phyloP scores from a whole-genome alignment of 1,140 invertebrate genomes.

The Lepidurus arcticus region DNA sequence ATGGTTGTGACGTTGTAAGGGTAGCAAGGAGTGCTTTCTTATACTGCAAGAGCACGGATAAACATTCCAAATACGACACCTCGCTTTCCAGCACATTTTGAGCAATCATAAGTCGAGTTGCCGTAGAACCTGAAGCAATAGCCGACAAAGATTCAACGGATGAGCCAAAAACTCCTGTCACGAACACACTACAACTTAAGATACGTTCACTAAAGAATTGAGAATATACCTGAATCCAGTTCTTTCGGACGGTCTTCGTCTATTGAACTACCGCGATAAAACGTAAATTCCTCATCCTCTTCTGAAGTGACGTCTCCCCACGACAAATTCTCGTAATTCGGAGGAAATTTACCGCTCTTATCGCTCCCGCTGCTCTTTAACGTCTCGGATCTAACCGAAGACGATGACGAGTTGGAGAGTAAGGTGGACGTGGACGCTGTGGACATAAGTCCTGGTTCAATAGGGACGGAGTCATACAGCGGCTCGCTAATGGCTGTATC shows the following conservation, averaged over 20 bases:
- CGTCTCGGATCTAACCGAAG: slow-evolving; percentile 34
- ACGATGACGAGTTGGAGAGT: slow-evolving; percentile 47
- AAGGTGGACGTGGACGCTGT: slow-evolving; percentile 83
- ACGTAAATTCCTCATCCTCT: slow-evolving; percentile 63
- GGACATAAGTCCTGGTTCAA: slow-evolving; percentile 76
- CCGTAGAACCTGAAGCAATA: neutral
- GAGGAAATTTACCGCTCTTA: neutral
- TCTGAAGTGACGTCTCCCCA: slow-evolving; percentile 54
- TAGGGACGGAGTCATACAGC: slow-evolving; percentile 73
- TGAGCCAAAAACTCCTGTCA: neutral
- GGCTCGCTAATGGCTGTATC: slow-evolving; percentile 53
- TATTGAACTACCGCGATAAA: slow-evolving; percentile 57
- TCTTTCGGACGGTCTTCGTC: slow-evolving; percentile 11
- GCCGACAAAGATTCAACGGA: neutral
- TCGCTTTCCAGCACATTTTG: slow-evolving; percentile 86
- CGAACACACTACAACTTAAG: neutral
- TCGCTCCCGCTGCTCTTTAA: slow-evolving; percentile 21
- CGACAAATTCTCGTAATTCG: slow-evolving; percentile 38
- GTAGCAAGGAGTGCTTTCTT: slow-evolving; percentile 87
- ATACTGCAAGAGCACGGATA: slow-evolving; percentile 82
- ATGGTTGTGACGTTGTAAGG: slow-evolving; percentile 76
- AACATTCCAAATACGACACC: slow-evolving; percentile 78
- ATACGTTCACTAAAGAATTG: neutral
- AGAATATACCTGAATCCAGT: neutral
- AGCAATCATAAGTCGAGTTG: slow-evolving; percentile 52